A percentile compares a stretch with the other conserved stretches of the same genome.
Conservation (phyloP, 30 jellyfish, hydroid and myxozoan genomes). For the Catostylus mosaicus region DNA sequence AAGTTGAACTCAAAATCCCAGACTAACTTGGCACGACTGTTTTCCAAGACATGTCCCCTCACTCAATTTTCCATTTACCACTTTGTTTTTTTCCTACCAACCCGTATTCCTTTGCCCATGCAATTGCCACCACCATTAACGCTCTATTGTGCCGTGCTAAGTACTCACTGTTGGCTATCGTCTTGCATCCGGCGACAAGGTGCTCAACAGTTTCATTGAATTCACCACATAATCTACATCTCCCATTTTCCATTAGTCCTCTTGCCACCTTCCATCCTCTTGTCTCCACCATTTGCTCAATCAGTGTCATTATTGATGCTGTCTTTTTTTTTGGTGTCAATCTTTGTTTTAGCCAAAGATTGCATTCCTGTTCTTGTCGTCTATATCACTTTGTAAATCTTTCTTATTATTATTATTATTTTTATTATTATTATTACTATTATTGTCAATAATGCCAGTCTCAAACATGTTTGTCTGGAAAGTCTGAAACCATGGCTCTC, state of each 20-base stretch:
- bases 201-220: background rate
- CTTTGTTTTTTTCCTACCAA: background rate
- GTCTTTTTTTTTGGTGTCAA: background rate
- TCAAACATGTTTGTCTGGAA: no score
- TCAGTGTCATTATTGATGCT: background rate
- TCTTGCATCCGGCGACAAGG: constrained; percentile 31
- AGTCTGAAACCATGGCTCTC: no score
- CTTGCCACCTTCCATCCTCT: constrained; percentile 43
- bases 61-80: background rate
- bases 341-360: background rate
- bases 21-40: constrained; percentile 9
- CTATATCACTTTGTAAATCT: background rate
- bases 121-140: background rate
- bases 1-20: constrained; percentile 37
- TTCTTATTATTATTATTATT: background rate
- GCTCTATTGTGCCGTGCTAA: background rate
- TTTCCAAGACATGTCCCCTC: constrained; percentile 27
- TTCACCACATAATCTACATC: constrained; percentile 9
- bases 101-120: background rate
- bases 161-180: constrained; percentile 13
- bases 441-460: no score
- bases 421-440: no score
- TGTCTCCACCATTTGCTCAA: background rate
- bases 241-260: constrained; percentile 15
- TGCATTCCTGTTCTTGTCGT: background rate